phyloP scores from a whole-genome alignment of 2,113 vertebrate species.

The Ctenodactylus gundi region DNA sequence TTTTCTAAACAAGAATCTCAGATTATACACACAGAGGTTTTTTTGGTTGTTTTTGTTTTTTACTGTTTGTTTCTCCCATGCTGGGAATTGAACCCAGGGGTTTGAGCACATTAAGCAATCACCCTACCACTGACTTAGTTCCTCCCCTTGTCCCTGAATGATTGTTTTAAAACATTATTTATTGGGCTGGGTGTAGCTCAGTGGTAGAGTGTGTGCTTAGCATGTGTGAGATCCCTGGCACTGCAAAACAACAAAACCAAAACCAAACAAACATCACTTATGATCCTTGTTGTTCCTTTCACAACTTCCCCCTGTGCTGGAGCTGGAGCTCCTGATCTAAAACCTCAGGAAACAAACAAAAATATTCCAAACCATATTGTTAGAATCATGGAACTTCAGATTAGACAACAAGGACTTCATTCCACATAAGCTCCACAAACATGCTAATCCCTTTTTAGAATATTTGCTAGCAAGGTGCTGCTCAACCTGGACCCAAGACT shows the following conservation, averaged over 20 bases:
- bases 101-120: neutral
- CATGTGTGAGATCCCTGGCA: neutral
- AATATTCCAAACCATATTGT: conserved; percentile 10
- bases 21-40: neutral
- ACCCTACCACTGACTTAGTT: neutral
- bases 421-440: neutral
- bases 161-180: neutral
- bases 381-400: neutral
- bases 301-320: neutral
- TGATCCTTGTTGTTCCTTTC: neutral
- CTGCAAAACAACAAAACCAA: too few relatives aligned
- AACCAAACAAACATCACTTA: conserved; percentile 30
- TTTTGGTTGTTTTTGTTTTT: neutral
- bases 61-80: neutral
- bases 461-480: neutral
- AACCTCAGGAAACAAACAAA: neutral
- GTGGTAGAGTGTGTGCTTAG: too few relatives aligned
- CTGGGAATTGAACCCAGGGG: neutral
- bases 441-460: neutral
- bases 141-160: neutral
- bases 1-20: neutral
- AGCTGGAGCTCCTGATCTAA: neutral
- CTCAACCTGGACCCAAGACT: neutral
- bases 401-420: neutral
- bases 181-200: neutral